These are phyloP conservation scores for Epizoanthus illoricatus DNA, from an alignment of 92 coral and sea anemone genomes.

Conservation along the genomic window DNA sequence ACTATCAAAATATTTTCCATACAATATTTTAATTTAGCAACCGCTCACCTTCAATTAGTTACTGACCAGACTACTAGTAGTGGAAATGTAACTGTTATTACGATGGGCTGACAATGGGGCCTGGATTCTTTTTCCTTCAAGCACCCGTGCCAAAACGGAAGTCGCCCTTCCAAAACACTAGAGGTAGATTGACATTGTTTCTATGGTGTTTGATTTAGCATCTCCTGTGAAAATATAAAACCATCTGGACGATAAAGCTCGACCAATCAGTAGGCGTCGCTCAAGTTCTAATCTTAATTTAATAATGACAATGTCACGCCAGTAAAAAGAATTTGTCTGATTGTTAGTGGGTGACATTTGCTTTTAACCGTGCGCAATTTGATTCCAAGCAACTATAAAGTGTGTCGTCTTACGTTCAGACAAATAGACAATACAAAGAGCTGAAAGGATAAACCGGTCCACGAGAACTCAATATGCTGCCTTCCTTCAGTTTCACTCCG, in stretches of 20 bases:
- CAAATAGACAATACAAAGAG: slow-evolving; percentile 94
- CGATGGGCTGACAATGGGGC: slow-evolving; percentile 54
- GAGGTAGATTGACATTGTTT: slow-evolving; percentile 91
- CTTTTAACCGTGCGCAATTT: slow-evolving; percentile 94
- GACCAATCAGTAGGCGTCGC: slow-evolving; percentile 77
- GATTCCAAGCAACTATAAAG: slow-evolving; percentile 98
- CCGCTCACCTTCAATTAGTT: slow-evolving; percentile 60
- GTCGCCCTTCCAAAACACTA: slow-evolving; percentile 73
- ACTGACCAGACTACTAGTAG: slow-evolving; percentile 51
- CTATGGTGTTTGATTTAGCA: slow-evolving; percentile 89
- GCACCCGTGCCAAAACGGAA: slow-evolving; percentile 84
- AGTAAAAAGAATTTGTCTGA: slow-evolving; percentile 90
- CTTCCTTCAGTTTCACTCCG: slow-evolving; percentile 98
- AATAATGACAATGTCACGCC: slow-evolving; percentile 99
- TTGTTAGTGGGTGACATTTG: slow-evolving; percentile 85
- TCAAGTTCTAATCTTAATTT: slow-evolving; percentile 95
- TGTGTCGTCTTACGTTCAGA: slow-evolving; percentile 97
- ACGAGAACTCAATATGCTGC: slow-evolving; percentile 81
- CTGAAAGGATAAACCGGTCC: slow-evolving; percentile 85
- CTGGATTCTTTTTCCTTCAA: slow-evolving; percentile 60
- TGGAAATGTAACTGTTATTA: slow-evolving; percentile 60
- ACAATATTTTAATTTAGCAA: slow-evolving; percentile 68
- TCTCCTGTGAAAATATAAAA: slow-evolving; percentile 91
- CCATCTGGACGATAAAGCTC: slow-evolving; percentile 81
- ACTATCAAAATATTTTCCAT: slow-evolving; percentile 85